A percentile compares a stretch with the other conserved stretches of the same genome.
Evolutionary conservation across 2,113 vertebrate genomes (phyloP).

Genomic region (Clarias magur): DNA sequence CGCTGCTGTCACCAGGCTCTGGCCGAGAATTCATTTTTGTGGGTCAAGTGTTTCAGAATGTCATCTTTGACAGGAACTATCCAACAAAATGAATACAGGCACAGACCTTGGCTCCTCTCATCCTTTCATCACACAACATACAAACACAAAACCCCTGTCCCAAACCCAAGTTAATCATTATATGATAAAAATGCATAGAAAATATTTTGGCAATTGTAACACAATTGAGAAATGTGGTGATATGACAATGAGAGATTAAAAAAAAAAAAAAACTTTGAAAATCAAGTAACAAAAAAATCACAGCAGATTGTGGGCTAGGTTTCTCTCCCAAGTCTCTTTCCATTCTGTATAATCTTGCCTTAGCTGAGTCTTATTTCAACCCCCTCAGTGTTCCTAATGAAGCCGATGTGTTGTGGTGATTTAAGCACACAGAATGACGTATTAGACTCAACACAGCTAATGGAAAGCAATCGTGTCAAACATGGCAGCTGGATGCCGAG

Average conservation of each 20-base stretch:
- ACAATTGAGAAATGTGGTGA: neutral
- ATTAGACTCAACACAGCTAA: constrained; percentile 87
- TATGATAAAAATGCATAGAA: constrained; percentile 22
- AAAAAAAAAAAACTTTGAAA: neutral
- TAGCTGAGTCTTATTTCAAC: constrained; percentile 26
- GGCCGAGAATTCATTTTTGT: constrained; percentile 62
- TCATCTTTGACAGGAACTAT: constrained; percentile 68
- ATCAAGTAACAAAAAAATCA: neutral
- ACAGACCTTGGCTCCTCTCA: constrained; percentile 62
- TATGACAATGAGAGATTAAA: neutral
- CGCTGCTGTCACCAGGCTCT: constrained; percentile 55
- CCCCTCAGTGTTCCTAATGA: constrained; percentile 41
- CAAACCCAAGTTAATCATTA: constrained; percentile 25
- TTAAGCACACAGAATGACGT: constrained; percentile 48
- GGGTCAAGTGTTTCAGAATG: constrained; percentile 62
- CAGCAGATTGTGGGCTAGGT: neutral
- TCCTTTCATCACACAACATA: constrained; percentile 63
- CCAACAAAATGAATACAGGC: constrained; percentile 71
- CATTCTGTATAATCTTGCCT: constrained; percentile 18
- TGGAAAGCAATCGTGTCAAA: constrained; percentile 97
- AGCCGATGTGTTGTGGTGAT: constrained; percentile 60
- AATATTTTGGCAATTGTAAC: neutral
- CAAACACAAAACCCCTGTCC: constrained; percentile 59
- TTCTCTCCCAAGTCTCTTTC: neutral
- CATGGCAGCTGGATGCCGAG: constrained; percentile 85